Base-by-base conservation (phyloP, 2,797 vertebrate species). In the Pseudochaenichthys georgianus region DNA sequence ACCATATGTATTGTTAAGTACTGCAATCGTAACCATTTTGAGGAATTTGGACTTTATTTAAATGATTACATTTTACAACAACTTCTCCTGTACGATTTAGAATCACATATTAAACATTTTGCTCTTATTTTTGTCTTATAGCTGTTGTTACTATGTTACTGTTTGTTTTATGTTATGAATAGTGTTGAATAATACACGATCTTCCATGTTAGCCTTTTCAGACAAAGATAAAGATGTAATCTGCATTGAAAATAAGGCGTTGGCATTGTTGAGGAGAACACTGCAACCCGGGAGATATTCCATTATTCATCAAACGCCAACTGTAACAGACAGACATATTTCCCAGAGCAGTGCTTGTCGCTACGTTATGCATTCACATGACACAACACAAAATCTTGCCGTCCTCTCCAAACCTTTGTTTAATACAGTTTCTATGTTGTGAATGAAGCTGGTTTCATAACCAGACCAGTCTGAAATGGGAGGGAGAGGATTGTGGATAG, bases 261-360 rank as follows among this genome's bases (percentile, higher is more conserved):
- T 77, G 57, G 28, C 46, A 63, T 81, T 75, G 61, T 72, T 81
- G 34, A 38, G 34, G 42, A 52, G 62, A 64, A 15, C 57, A n/a
- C 53, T 67, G 60, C 78, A 77, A 48, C 48, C 71, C 46, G 21
- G 76, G 68, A 63, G 43, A 74, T 68, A 48, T 60, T 89, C 59
- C 84, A 91, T 91, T 89, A 91, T 92, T 88, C 80, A 87, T 87
- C 23, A 66, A 72, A 77, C 55, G 38, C 68, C 23, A 43, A 71
- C 70, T 71, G 38, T 64, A 79, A 66, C n/a, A 2, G 68, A 70
- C 75, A 80, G 69, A 81, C 81, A 67, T 70, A 80, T 86, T 86
- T 76, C 77, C 78, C 81, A 58, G 60, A 80, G 64, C 70, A 55
- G 45, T 70, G 47, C 55, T 70, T 10, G 12, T 47, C 9, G 19